Conservation (phyloP, 1,140 invertebrate genomes). For the Cherax destructor region DNA sequence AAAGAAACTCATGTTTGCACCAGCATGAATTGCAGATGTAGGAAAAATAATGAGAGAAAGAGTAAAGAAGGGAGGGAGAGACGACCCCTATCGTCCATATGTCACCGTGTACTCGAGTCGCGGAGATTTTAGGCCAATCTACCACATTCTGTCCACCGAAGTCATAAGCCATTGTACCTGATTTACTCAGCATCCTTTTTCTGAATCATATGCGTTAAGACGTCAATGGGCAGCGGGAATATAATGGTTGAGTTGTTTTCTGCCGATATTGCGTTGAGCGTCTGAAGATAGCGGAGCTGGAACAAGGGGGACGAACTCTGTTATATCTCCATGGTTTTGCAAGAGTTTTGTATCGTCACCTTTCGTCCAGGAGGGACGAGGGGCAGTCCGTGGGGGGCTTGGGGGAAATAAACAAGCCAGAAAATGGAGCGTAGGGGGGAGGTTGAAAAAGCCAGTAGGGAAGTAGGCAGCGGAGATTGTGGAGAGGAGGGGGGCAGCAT, state of each 20-base stretch:
- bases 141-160: slow-evolving; percentile 60
- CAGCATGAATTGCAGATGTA: not conserved
- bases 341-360: not conserved
- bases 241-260: slow-evolving; percentile 89
- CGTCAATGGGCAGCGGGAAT: slow-evolving; percentile 82
- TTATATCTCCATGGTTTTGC: slow-evolving; percentile 35
- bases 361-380: slow-evolving; percentile 28
- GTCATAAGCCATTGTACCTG: slow-evolving; percentile 66
- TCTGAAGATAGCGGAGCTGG: slow-evolving; percentile 84
- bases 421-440: not conserved
- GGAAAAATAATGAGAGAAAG: not conserved
- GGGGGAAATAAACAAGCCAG: not conserved
- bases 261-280: slow-evolving; percentile 87
- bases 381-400: not conserved
- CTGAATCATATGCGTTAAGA: slow-evolving; percentile 57
- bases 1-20: not conserved
- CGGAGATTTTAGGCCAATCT: slow-evolving; percentile 57
- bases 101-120: not conserved
- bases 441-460: not conserved
- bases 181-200: slow-evolving; percentile 64
- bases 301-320: slow-evolving; percentile 73
- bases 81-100: not conserved
- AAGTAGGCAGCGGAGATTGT: not conserved
- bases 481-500: no score
- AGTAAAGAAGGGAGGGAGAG: not conserved